These are phyloP conservation scores for Macquaria australasica DNA, from an alignment of 2,113 vertebrate genomes.

Conservation along the genomic window DNA sequence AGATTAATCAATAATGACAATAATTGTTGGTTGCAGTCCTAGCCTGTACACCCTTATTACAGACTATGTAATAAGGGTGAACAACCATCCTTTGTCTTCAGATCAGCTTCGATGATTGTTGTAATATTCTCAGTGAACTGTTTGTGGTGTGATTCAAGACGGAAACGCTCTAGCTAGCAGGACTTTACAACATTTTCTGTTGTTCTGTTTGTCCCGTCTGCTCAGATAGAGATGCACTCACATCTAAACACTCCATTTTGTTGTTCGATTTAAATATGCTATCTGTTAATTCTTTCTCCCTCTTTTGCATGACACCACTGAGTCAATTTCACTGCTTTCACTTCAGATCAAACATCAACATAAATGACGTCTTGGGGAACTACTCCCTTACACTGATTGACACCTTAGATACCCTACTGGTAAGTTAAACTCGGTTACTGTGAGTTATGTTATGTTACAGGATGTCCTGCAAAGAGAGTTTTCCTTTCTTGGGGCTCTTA, in stretches of 20 bases:
- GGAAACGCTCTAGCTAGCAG: background rate
- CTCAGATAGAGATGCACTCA: background rate
- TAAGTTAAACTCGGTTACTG: constrained; percentile 80
- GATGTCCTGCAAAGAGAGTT: background rate
- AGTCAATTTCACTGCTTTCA: constrained; percentile 35
- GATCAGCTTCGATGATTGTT: background rate
- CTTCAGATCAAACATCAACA: constrained; percentile 97
- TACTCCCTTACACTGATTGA: constrained; percentile 97
- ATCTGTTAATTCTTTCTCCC: background rate
- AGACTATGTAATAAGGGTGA: background rate
- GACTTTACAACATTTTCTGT: background rate
- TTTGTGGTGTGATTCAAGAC: background rate
- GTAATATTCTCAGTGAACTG: background rate
- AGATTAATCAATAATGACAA: background rate
- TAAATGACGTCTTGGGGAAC: constrained; percentile 98
- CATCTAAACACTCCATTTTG: background rate
- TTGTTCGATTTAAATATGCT: background rate
- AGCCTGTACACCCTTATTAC: constrained; percentile 1
- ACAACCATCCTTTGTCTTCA: background rate
- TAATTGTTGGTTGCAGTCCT: background rate
- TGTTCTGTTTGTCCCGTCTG: background rate
- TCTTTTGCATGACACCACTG: background rate
- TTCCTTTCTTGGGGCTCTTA: background rate
- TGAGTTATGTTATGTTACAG: background rate
- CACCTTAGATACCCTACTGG: constrained; percentile 94